Evolutionary conservation across 2,888 invertebrate genomes (phyloP).

Genomic region (Phyllotreta striolata): DNA sequence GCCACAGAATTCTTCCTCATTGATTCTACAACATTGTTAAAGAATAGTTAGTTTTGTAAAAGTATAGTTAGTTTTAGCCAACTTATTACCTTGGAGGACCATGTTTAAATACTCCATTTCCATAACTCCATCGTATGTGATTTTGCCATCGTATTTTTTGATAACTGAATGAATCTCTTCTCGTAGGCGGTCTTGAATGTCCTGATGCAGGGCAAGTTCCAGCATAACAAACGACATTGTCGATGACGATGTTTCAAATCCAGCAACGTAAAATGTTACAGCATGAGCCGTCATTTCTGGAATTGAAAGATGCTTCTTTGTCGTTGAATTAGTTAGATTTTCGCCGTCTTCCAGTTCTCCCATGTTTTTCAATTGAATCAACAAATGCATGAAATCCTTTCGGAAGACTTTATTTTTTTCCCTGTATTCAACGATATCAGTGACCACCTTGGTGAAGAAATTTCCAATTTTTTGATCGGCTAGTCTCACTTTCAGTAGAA

Average conservation of each 20-base stretch:
- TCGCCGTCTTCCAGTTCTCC: neutral
- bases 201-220: conserved; percentile 43
- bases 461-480: conserved; percentile 47
- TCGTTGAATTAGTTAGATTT: neutral
- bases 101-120: conserved; percentile 57
- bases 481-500: conserved; percentile 41
- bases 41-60: neutral
- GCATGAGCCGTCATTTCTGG: conserved; percentile 38
- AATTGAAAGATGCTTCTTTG: conserved; percentile 19
- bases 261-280: conserved; percentile 46
- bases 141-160: conserved; percentile 36
- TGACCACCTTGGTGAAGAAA: conserved; percentile 62
- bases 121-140: conserved; percentile 45
- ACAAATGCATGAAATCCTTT: conserved; percentile 66
- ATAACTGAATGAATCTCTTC: conserved; percentile 41
- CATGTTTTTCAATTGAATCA: conserved; percentile 59
- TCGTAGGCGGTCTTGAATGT: conserved; percentile 45
- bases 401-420: conserved; percentile 60
- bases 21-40: conserved; percentile 57
- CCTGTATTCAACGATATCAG: conserved; percentile 60
- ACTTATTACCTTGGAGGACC: conserved; percentile 55
- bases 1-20: conserved; percentile 64
- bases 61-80: neutral
- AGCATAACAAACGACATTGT: conserved; percentile 47
- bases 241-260: conserved; percentile 48